Percentiles rank a stretch among this genome's conserved stretches.
phyloP scores from a whole-genome alignment of 2,113 vertebrate species.

The Lethenteron reissneri region DNA sequence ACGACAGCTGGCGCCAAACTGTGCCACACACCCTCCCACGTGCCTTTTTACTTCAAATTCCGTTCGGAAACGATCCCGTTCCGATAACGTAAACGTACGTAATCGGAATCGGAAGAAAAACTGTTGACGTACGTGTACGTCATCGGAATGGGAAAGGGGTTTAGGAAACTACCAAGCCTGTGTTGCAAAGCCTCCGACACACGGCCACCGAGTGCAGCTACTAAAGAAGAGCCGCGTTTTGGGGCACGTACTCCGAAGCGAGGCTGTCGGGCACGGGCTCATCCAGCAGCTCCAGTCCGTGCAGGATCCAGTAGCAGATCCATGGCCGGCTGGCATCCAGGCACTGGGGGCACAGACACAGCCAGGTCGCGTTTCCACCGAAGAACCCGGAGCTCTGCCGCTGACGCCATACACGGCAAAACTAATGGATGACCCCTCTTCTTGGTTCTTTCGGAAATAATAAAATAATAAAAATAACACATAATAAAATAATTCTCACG shows the following conservation, averaged over 20 bases:
- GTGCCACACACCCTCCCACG: no score
- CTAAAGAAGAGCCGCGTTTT: not conserved
- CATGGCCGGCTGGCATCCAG: constrained; percentile 89
- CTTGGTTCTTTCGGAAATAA: not conserved
- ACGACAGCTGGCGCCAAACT: no score
- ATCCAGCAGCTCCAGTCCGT: constrained; percentile 72
- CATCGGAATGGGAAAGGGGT: no score
- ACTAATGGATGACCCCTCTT: not conserved
- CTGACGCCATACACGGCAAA: not conserved
- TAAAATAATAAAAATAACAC: not conserved
- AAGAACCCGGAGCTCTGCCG: not conserved
- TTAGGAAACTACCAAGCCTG: no score
- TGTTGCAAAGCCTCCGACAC: no score
- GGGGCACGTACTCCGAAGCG: constrained; percentile 51
- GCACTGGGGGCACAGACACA: constrained; percentile 31
- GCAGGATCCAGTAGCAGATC: constrained; percentile 97
- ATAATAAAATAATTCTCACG: not conserved
- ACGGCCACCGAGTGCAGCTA: not conserved
- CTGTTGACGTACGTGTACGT: no score
- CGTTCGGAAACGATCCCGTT: no score
- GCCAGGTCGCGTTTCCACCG: constrained; percentile 2
- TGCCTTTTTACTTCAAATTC: no score
- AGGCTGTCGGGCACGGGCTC: constrained; percentile 48
- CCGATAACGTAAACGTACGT: no score
- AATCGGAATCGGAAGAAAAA: no score